Evolutionary conservation across 2,888 invertebrate species (phyloP).

Genomic region (Eumerus sabulonum): DNA sequence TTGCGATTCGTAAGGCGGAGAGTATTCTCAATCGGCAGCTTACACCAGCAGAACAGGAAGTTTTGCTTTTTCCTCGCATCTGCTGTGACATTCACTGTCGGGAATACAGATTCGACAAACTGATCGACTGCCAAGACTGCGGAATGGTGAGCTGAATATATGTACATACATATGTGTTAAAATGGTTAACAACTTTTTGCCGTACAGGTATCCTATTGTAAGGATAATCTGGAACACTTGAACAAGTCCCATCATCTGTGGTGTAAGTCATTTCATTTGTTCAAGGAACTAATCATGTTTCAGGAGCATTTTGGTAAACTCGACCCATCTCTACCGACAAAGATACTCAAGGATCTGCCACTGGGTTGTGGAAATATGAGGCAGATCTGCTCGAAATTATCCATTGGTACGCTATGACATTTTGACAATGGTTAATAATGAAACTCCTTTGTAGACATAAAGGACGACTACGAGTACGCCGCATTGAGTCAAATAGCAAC

Average conservation of each 20-base stretch:
- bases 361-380: slow-evolving; percentile 72
- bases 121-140: slow-evolving; percentile 82
- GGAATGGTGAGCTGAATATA: slow-evolving; percentile 79
- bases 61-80: slow-evolving; percentile 84
- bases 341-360: slow-evolving; percentile 75
- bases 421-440: neutral
- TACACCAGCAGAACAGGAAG: slow-evolving; percentile 85
- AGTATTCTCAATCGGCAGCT: slow-evolving; percentile 81
- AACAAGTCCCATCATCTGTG: slow-evolving; percentile 81
- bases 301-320: slow-evolving; percentile 82
- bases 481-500: slow-evolving; percentile 84
- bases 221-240: slow-evolving; percentile 80
- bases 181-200: slow-evolving; percentile 51
- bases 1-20: slow-evolving; percentile 82
- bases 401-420: slow-evolving; percentile 71
- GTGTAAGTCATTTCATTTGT: slow-evolving; percentile 83
- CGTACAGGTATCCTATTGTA: slow-evolving; percentile 81
- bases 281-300: slow-evolving; percentile 81
- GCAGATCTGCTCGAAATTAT: slow-evolving; percentile 73
- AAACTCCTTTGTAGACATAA: slow-evolving; percentile 70
- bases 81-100: slow-evolving; percentile 82
- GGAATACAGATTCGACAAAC: slow-evolving; percentile 80
- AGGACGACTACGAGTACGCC: slow-evolving; percentile 82
- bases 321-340: slow-evolving; percentile 82
- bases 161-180: too few relatives aligned